These are phyloP conservation scores for Pyrrhosoma nymphula DNA, from an alignment of 2,888 invertebrate genomes.

Conservation along the genomic window DNA sequence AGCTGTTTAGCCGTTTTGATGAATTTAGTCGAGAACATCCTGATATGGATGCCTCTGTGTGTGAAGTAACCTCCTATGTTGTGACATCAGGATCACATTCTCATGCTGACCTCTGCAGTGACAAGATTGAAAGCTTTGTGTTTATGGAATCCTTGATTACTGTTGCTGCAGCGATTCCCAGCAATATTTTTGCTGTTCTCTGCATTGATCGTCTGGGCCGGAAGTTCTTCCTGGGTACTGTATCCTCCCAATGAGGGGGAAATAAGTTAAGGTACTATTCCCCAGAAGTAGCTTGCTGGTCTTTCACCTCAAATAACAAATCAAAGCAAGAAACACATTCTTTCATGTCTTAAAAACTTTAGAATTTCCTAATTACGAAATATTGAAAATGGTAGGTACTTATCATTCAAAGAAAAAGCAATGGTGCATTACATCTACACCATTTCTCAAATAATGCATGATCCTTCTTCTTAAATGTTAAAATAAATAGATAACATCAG, in stretches of 20 bases:
- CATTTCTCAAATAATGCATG: too few species aligned
- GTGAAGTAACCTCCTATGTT: conserved; percentile 88
- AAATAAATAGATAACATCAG: too few species aligned
- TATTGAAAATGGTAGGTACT: not conserved
- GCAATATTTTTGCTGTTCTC: conserved; percentile 89
- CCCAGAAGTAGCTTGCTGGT: not conserved
- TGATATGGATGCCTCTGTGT: conserved; percentile 82
- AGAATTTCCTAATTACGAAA: not conserved
- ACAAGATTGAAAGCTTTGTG: conserved; percentile 86
- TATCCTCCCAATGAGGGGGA: conserved; percentile 65
- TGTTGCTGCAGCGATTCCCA: conserved; percentile 91
- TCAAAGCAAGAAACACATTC: not conserved
- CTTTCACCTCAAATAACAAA: not conserved
- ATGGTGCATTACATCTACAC: too few species aligned
- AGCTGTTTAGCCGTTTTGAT: conserved; percentile 94
- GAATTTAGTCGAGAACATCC: conserved; percentile 86
- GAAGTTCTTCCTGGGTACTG: conserved; percentile 88
- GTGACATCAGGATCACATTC: conserved; percentile 84
- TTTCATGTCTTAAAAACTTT: not conserved
- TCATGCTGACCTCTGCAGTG: conserved; percentile 81
- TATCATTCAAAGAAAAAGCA: not conserved
- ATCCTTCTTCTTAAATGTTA: too few species aligned
- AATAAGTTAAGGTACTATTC: conserved; percentile 64
- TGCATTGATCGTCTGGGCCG: conserved; percentile 93
- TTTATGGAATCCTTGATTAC: conserved; percentile 93